Evolutionary conservation across 92 coral and sea anemone species (phyloP).

Genomic region (Bergia puertoricense): DNA sequence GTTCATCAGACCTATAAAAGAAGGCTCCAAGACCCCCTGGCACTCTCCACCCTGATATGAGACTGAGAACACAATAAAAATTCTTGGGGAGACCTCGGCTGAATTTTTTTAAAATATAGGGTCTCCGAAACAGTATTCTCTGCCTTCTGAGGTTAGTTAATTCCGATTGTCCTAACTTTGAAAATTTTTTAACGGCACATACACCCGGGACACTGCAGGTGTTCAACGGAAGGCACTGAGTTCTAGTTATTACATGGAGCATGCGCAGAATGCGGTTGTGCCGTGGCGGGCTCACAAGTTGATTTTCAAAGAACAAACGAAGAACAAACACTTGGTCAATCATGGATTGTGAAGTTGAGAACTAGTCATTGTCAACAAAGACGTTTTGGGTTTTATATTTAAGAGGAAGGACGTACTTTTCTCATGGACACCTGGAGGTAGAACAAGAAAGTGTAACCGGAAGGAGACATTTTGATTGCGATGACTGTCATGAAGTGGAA

Average conservation of each 20-base stretch:
- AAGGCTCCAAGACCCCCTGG: no score
- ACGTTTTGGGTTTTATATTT: neutral
- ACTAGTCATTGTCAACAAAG: conserved; percentile 21
- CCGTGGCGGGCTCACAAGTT: conserved; percentile 37
- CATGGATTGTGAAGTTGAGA: conserved; percentile 30
- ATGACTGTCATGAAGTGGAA: neutral
- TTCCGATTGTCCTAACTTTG: no score
- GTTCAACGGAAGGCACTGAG: neutral
- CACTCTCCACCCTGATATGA: no score
- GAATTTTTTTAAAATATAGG: no score
- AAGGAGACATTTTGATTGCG: neutral
- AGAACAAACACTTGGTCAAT: conserved; percentile 28
- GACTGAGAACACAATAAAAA: no score
- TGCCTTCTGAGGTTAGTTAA: no score
- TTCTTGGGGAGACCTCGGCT: no score
- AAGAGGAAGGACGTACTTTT: neutral
- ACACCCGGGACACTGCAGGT: no score
- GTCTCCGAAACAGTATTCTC: no score
- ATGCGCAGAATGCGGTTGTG: conserved; percentile 27
- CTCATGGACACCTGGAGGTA: conserved; percentile 1
- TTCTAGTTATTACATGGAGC: conserved; percentile 8
- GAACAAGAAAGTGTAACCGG: neutral
- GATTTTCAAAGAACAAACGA: conserved; percentile 22
- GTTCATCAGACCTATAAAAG: no score
- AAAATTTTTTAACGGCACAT: no score